A percentile compares a stretch with the other conserved stretches of the same genome.
Conservation (phyloP, 92 coral and sea anemone species). For the Parazoanthus swiftii region DNA sequence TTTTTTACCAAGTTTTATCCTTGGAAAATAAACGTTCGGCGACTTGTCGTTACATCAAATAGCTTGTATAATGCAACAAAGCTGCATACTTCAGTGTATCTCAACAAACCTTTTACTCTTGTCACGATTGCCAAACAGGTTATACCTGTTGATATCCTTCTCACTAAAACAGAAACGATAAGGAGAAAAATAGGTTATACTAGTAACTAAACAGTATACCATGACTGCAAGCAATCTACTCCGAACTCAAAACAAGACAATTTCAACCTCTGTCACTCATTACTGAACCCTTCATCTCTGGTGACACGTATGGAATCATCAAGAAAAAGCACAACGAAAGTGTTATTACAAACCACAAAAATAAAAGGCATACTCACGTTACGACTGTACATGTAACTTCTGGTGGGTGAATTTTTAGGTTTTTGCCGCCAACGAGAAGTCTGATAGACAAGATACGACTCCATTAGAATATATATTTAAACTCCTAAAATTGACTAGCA, state of each 20-base stretch:
- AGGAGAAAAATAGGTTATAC: not conserved
- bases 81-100: not conserved
- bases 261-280: too few species aligned
- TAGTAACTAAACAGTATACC: not conserved
- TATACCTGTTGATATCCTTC: conserved; percentile 30
- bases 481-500: too few species aligned
- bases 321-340: too few species aligned
- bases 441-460: conserved; percentile 49
- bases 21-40: too few species aligned
- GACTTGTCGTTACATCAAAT: too few species aligned
- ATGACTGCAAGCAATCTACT: too few species aligned
- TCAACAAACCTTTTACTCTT: conserved; percentile 12
- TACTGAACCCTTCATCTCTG: too few species aligned
- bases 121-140: conserved; percentile 7
- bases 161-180: conserved; percentile 23
- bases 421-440: conserved; percentile 85
- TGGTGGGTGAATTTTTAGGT: conserved; percentile 87
- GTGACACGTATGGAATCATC: too few species aligned
- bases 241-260: too few species aligned
- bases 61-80: not conserved
- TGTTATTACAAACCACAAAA: not conserved
- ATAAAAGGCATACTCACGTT: conserved; percentile 66
- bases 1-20: too few species aligned
- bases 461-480: not conserved
- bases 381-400: conserved; percentile 84